phyloP scores from a whole-genome alignment of 35 echinoderm and acorn worm genomes.

The Acanthaster planci region DNA sequence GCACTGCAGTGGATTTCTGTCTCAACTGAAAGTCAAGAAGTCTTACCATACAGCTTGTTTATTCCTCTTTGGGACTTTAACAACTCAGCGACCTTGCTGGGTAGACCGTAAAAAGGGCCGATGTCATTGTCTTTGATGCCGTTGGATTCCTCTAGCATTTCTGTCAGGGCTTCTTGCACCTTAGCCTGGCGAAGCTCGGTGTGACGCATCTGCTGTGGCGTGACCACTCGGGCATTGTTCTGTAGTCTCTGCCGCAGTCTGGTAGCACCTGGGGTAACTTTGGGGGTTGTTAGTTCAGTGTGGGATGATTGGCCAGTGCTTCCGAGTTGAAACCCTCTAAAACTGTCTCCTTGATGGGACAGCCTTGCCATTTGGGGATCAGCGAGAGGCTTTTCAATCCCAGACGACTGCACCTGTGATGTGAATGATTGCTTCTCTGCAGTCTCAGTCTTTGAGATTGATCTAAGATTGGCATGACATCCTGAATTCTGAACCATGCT shows the following conservation, averaged over 20 bases:
- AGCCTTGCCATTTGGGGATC: not conserved
- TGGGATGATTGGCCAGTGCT: not conserved
- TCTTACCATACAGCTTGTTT: constrained; percentile 69
- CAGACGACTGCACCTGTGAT: not conserved
- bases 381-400: not conserved
- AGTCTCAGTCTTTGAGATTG: not conserved
- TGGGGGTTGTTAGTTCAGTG: not conserved
- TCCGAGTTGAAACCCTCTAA: not conserved
- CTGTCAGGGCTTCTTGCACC: constrained; percentile 61
- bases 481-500: not conserved
- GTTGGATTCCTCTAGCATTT: constrained; percentile 27
- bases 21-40: no score
- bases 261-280: constrained; percentile 19
- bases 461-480: not conserved
- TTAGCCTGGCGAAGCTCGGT: constrained; percentile 22
- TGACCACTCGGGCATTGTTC: constrained; percentile 63
- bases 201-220: constrained; percentile 28
- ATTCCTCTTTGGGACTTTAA: constrained; percentile 75
- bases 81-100: constrained; percentile 71
- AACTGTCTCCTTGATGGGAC: not conserved
- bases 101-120: constrained; percentile 91
- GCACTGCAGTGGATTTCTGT: no score
- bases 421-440: not conserved
- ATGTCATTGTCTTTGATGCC: constrained; percentile 58
- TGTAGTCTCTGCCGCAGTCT: constrained; percentile 70